Evolutionary conservation across 1,140 invertebrate species (phyloP).

Genomic region (Caligus rogercresseyi): DNA sequence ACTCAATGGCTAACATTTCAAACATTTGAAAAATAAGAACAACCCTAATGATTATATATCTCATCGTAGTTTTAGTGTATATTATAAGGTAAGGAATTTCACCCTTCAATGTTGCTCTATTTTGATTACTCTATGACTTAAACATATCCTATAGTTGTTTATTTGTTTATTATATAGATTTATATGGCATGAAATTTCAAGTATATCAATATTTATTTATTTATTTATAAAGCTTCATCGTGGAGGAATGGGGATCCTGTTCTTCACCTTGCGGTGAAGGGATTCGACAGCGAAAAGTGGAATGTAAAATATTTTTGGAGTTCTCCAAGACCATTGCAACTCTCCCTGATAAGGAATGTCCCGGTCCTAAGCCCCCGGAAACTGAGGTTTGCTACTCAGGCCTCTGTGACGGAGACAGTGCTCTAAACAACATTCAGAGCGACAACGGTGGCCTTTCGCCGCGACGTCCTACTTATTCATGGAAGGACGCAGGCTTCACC

Average conservation of each 20-base stretch:
- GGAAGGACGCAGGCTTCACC: slow-evolving; percentile 41
- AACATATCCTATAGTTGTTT: no score
- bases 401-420: slow-evolving; percentile 10
- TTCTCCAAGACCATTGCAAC: slow-evolving; percentile 66
- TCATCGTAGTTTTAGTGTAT: no score
- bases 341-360: slow-evolving; percentile 68
- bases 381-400: slow-evolving; percentile 48
- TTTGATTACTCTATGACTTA: no score
- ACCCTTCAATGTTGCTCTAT: no score
- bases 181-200: no score
- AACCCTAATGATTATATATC: no score
- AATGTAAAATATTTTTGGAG: slow-evolving; percentile 82
- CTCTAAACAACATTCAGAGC: background rate
- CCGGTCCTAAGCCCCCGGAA: slow-evolving; percentile 56
- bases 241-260: slow-evolving; percentile 67
- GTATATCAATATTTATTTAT: background rate
- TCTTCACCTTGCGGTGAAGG: slow-evolving; percentile 76
- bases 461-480: slow-evolving; percentile 28
- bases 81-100: no score
- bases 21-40: no score
- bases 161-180: no score
- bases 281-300: slow-evolving; percentile 51
- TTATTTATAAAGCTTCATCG: slow-evolving; percentile 47
- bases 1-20: no score
- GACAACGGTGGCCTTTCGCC: background rate